These are phyloP conservation scores for Bradypus variegatus DNA, from an alignment of 2,797 vertebrate genomes.

Conservation along the genomic window DNA sequence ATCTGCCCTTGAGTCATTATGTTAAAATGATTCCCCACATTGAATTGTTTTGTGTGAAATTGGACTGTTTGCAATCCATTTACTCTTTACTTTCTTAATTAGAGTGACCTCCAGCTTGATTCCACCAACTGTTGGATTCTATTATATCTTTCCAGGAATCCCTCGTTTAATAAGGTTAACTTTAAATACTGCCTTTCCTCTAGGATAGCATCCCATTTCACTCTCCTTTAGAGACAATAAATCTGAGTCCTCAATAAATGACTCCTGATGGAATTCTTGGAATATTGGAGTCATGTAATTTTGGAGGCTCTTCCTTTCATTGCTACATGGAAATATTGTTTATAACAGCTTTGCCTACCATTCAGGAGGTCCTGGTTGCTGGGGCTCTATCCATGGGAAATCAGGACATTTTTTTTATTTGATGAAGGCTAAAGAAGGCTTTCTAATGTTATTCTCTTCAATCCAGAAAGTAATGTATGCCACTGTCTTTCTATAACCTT, in stretches of 20 bases:
- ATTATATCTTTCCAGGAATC: constrained; percentile 54
- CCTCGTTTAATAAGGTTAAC: constrained; percentile 55
- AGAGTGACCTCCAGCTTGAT: constrained; percentile 59
- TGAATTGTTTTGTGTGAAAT: constrained; percentile 57
- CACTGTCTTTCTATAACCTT: not conserved
- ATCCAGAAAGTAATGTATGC: not conserved
- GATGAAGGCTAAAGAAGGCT: not conserved
- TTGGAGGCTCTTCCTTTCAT: not conserved
- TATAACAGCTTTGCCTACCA: not conserved
- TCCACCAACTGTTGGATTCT: constrained; percentile 42
- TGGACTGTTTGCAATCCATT: constrained; percentile 59
- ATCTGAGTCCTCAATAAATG: constrained; percentile 45
- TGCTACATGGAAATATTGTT: not conserved
- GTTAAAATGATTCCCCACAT: constrained; percentile 29
- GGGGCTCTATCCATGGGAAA: not conserved
- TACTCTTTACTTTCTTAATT: constrained; percentile 58
- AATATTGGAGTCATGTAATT: constrained; percentile 34
- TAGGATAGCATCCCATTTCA: constrained; percentile 55
- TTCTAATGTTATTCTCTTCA: not conserved
- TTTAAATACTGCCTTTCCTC: constrained; percentile 60
- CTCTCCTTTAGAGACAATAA: constrained; percentile 59
- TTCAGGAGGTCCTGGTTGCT: not conserved
- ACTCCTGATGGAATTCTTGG: constrained; percentile 46
- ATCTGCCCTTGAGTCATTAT: constrained; percentile 49
- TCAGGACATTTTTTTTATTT: not conserved